Conservation (phyloP, 1,140 invertebrate genomes). For the Holotrichia oblita region DNA sequence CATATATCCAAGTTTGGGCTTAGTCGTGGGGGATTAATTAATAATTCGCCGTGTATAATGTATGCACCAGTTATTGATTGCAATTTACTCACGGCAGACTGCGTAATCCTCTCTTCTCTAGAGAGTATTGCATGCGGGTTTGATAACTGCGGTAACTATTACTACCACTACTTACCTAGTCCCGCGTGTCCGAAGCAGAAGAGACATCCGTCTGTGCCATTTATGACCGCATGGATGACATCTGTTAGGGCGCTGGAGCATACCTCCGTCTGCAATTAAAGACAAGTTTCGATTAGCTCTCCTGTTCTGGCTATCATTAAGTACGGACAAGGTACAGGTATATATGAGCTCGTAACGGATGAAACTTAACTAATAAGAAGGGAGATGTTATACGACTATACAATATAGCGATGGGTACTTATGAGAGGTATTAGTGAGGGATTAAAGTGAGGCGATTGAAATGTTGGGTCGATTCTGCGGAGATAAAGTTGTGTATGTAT, state of each 20-base stretch:
- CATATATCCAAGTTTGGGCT: background rate
- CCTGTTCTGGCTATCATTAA: too few relatives aligned
- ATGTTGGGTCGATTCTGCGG: too few relatives aligned
- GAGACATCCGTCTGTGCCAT: conserved; percentile 92
- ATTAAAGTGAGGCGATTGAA: too few relatives aligned
- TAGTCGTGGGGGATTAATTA: conserved; percentile 5
- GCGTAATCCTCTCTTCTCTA: conserved; percentile 18
- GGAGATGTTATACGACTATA: background rate
- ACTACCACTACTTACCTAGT: conserved; percentile 73
- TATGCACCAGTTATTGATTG: conserved; percentile 30
- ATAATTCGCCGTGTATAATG: conserved; percentile 30
- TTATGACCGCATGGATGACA: conserved; percentile 92
- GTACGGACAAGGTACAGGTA: too few relatives aligned
- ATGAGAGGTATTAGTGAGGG: background rate
- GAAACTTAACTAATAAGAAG: background rate
- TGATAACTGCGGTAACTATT: background rate
- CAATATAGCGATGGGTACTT: background rate
- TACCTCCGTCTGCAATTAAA: conserved; percentile 83
- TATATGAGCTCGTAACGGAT: too few relatives aligned
- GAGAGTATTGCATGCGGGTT: conserved; percentile 2
- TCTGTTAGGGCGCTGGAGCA: conserved; percentile 90
- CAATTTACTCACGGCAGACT: conserved; percentile 25
- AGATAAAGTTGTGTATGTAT: too few relatives aligned
- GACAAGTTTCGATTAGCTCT: conserved; percentile 20
- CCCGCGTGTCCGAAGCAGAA: conserved; percentile 92